Evolutionary conservation across 2,113 vertebrate species (phyloP).

Genomic region (zebrafish (Danio rerio)): GRCz12tu NC_133190.1:32108001-32108500

Average conservation of each 20-base stretch:
- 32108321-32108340: not conserved
- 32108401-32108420: not conserved
- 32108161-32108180: not conserved
- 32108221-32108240: not conserved
- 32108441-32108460: not conserved
- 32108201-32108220: not conserved
- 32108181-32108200: not conserved
- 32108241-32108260: not conserved
- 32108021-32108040: constrained; percentile 30
- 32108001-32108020: constrained; percentile 33
- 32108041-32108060: constrained; percentile 15
- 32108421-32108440: not conserved
- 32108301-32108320: not conserved
- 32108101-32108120: not conserved
- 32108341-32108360: not conserved
- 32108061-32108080: constrained; percentile 29
- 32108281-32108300: not conserved
- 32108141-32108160: not conserved
- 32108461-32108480: not conserved
- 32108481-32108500: not conserved
- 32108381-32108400: not conserved
- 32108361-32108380: not conserved
- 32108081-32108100: not conserved
- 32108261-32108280: not conserved
- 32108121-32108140: not conserved